Conservation (phyloP, 2,113 vertebrate genomes). For the Vireo altiloquus region DNA sequence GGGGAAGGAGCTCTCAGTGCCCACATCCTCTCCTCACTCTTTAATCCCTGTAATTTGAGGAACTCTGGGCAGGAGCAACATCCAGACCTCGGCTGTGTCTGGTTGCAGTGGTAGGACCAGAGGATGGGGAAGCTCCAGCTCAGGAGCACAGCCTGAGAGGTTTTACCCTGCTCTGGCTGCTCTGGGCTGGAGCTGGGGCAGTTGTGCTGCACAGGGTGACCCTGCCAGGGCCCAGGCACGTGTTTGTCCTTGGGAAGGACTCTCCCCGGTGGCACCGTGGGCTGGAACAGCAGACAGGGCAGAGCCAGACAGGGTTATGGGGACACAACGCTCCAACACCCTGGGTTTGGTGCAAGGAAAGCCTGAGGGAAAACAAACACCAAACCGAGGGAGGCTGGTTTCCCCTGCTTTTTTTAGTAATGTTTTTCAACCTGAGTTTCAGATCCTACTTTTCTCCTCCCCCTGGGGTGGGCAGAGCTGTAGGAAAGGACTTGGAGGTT, state of each 20-base stretch:
- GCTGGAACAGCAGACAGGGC: neutral
- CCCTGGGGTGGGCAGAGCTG: neutral
- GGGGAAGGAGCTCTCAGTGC: neutral
- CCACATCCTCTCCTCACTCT: neutral
- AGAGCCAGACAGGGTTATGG: neutral
- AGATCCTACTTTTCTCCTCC: neutral
- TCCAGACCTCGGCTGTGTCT: neutral
- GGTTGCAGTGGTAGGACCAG: neutral
- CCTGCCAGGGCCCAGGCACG: neutral
- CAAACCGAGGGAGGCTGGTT: neutral
- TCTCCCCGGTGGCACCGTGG: accelerated
- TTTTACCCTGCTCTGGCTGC: neutral
- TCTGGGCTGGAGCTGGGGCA: neutral
- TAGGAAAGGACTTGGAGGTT: neutral
- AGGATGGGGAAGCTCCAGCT: neutral
- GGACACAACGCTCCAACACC: neutral
- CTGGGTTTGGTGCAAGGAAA: neutral
- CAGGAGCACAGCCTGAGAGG: neutral
- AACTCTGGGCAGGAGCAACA: neutral
- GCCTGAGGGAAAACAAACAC: neutral
- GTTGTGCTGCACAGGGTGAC: accelerated
- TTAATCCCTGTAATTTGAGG: neutral
- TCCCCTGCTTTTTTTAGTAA: neutral
- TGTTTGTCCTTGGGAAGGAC: neutral
- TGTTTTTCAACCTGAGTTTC: neutral